Evolutionary conservation across 2,797 vertebrate genomes (phyloP).

Genomic region (Phoxinus dragarum): DNA sequence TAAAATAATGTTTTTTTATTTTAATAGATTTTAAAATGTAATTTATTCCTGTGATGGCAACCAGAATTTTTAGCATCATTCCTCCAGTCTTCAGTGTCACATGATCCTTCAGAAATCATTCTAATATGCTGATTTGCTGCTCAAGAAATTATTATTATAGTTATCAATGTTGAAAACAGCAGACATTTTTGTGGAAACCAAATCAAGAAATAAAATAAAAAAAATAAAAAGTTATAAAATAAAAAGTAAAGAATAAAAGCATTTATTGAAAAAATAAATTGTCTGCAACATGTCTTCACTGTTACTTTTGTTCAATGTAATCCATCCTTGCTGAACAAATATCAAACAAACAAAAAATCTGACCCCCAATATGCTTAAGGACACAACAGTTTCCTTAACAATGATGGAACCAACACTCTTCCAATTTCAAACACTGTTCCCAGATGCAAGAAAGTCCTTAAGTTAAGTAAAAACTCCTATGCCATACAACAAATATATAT

Average conservation of each 20-base stretch:
- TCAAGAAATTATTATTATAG: background rate
- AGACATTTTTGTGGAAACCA: background rate
- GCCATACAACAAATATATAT: background rate
- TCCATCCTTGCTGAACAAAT: background rate
- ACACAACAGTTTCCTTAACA: background rate
- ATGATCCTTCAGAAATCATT: background rate
- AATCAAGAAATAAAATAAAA: too few relatives aligned
- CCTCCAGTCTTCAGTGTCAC: background rate
- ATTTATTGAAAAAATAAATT: background rate
- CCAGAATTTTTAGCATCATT: background rate
- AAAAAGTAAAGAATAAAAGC: background rate
- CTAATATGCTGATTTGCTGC: background rate
- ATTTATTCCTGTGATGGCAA: background rate
- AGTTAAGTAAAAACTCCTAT: background rate
- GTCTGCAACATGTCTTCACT: background rate
- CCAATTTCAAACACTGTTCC: background rate
- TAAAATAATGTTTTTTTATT: background rate
- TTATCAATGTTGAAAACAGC: background rate
- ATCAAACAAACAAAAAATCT: background rate
- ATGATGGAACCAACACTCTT: background rate
- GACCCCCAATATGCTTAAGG: background rate
- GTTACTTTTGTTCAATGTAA: too few relatives aligned
- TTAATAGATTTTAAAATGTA: background rate
- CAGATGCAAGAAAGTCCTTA: background rate
- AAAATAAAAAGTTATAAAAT: too few relatives aligned